Evolutionary conservation across 2,888 invertebrate genomes (phyloP), one percentile per base, ranked within the genome.

Genomic region (Ditula angustiorana): DNA sequence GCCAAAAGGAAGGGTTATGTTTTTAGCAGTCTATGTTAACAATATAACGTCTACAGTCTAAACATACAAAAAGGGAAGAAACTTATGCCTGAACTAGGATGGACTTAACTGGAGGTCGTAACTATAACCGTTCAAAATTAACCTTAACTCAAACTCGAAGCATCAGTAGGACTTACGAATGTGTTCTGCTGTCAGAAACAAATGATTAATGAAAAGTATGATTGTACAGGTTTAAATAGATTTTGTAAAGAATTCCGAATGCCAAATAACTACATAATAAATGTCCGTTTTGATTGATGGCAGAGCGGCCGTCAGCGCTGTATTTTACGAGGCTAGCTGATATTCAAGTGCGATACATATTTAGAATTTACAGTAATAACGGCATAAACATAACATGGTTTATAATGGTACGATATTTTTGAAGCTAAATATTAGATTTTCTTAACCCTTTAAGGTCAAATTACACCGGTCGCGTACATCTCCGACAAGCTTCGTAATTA

Each of bases 201-300:
- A 28, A 49, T 28, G 16, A 49, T 28, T 10, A 49, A 49, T 26
- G 10, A 49, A 49, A 49, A 49, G 37, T 37, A 37, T 37, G 37
- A 37, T 37, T 37, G 16, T n/a, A 37, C 13, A 13, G 47, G 26
- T 19, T 28, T 16, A 21, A 52, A 28, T 26, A 5, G 19, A 30
- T 41, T 41, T 26, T 28, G 28, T 44, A 44, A 52, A 44, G 56
- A 41, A 44, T 55, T 24, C n/a, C 35, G 13, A 13, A 19, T 35
- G 19, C 26, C 37, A 56, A 56, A 44, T 56, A 56, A 56, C 23
- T 26, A 55, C 26, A 16, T 56, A 41, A 53, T 41, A 41, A 56
- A 44, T 28, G 41, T 41, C 41, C 26, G 56, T 5, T 28, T 28
- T 41, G 56, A 56, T 56, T 28, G 56, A 56, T 56, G 56, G n/a